These are phyloP conservation scores for Melanostoma scalare DNA, from an alignment of 2,888 invertebrate genomes.

Conservation along the genomic window DNA sequence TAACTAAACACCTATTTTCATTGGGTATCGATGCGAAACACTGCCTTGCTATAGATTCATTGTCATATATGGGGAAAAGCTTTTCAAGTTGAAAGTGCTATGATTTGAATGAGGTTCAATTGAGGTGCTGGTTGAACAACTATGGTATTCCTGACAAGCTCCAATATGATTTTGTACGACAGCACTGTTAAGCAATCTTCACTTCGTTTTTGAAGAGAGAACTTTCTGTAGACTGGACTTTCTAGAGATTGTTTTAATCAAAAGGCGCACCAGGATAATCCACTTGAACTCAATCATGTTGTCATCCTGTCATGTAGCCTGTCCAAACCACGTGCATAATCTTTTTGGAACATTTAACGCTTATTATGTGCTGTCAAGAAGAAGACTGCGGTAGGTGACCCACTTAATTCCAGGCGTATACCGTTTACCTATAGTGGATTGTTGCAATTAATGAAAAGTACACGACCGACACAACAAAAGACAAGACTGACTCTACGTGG, in stretches of 20 bases:
- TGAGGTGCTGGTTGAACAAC: too few species aligned
- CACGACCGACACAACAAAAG: conserved; percentile 33
- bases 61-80: too few species aligned
- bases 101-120: too few species aligned
- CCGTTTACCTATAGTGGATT: conserved; percentile 2
- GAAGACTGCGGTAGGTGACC: conserved; percentile 60
- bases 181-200: too few species aligned
- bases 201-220: too few species aligned
- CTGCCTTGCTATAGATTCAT: too few species aligned
- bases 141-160: too few species aligned
- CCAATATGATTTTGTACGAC: too few species aligned
- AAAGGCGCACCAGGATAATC: not conserved
- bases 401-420: conserved; percentile 32
- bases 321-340: conserved; percentile 29
- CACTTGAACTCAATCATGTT: conserved; percentile 33
- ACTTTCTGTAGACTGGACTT: not conserved
- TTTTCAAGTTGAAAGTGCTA: too few species aligned
- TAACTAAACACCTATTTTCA: not conserved
- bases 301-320: conserved; percentile 25
- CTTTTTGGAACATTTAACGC: conserved; percentile 52
- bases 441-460: conserved; percentile 47
- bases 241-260: conserved; percentile 8
- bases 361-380: conserved; percentile 53
- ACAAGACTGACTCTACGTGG: conserved; percentile 1
- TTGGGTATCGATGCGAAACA: too few species aligned